Percentiles rank a stretch among this genome's conserved stretches.
These are phyloP conservation scores for Leucophora obtusa DNA, from an alignment of 2,888 invertebrate species.

Conservation along the genomic window DNA sequence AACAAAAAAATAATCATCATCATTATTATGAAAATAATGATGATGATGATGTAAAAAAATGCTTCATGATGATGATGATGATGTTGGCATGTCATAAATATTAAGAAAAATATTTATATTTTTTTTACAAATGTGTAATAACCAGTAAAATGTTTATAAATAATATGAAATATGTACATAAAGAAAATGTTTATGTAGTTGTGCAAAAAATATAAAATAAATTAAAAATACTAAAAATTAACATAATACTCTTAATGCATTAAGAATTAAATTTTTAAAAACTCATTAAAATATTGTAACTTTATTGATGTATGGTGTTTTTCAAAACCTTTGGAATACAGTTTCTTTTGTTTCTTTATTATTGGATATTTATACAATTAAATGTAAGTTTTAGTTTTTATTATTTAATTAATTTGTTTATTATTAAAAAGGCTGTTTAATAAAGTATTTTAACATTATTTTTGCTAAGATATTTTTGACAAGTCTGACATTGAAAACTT, in stretches of 20 bases:
- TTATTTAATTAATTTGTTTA: neutral
- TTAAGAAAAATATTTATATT: neutral
- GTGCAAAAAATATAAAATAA: neutral
- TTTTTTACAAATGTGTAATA: neutral
- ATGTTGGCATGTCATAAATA: conserved; percentile 1
- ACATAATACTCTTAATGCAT: conserved; percentile 3
- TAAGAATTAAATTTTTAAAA: neutral
- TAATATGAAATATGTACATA: neutral
- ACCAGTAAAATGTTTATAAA: neutral
- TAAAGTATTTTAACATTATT: too few species aligned
- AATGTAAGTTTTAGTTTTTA: neutral
- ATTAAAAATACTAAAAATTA: neutral
- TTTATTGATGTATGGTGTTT: neutral
- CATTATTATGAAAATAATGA: conserved; percentile 21
- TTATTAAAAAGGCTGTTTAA: too few species aligned
- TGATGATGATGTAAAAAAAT: conserved; percentile 16
- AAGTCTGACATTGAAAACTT: too few species aligned
- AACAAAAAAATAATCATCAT: conserved; percentile 23
- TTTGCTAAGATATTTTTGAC: too few species aligned
- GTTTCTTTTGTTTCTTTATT: neutral
- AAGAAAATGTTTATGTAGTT: neutral
- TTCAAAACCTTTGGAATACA: neutral
- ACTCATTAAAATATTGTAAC: neutral
- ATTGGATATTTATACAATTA: neutral
- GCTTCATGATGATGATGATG: neutral